phyloP scores from a whole-genome alignment of 2,113 vertebrate genomes.

The Catagonus wagneri region DNA sequence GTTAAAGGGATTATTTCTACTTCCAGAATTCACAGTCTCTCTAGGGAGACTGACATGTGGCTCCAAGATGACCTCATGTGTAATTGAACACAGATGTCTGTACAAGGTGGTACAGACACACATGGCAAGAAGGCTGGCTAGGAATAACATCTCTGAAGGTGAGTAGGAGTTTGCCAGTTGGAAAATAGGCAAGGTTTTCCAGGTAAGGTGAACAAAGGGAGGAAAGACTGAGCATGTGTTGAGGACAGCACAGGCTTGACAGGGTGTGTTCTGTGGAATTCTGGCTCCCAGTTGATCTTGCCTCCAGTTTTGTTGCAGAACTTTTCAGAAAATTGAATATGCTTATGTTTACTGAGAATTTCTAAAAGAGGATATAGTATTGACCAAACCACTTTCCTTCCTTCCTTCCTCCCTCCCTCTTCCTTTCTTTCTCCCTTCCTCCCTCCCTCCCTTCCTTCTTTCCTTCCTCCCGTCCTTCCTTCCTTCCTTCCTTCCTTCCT shows the following conservation, averaged over 20 bases:
- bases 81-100: not conserved
- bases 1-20: not conserved
- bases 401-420: too few relatives aligned
- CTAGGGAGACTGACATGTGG: not conserved
- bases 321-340: not conserved
- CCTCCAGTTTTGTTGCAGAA: not conserved
- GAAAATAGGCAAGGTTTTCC: not conserved
- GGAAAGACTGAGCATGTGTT: too few relatives aligned
- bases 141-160: not conserved
- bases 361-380: not conserved
- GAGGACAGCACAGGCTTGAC: not conserved
- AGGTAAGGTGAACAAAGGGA: not conserved
- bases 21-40: not conserved
- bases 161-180: not conserved
- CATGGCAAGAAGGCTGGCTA: not conserved
- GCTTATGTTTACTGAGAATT: not conserved
- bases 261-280: not conserved
- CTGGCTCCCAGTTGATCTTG: not conserved
- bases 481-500: too few relatives aligned
- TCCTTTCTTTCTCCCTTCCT: too few relatives aligned
- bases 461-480: too few relatives aligned
- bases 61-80: not conserved
- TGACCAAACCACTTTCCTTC: not conserved
- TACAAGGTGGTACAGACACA: not conserved
- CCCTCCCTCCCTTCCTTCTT: too few relatives aligned